Evolutionary conservation across 2,113 vertebrate genomes (phyloP), one percentile per base, ranked within the genome.

Genomic region (Pelmatolapia mariae): DNA sequence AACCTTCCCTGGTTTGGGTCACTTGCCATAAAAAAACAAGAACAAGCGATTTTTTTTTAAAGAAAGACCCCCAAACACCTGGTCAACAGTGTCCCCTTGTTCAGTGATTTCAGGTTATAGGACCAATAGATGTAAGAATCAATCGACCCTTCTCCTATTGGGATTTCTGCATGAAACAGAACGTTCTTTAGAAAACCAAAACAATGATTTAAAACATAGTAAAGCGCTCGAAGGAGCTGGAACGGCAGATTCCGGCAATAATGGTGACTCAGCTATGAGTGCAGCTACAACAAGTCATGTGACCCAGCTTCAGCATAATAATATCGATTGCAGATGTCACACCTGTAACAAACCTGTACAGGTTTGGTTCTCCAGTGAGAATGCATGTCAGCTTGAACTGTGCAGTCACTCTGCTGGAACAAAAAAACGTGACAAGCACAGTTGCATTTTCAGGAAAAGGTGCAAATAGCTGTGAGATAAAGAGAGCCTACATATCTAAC

Each of bases 391-490:
- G 47, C 11, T 52, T 73, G 29, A 85, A 56, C 36, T 29, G 50
- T n/a, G 18, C 16, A 5, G 82, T 86, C 38, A 13, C 4, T 82
- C 57, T 81, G 11, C 59, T 47, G 43, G 50, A 84, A 88, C 84
- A 57, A 57, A 57, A 66, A 56, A 71, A 40, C 7, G 43, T 24
- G 16, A 81, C 56, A 47, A 18, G 29, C 29, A 76, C 53, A 66
- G 86, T 89, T 76, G 56, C 82, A 68, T 86, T 89, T 91, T 86
- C 47, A 87, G 80, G 80, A 50, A 90, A 87, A 78, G 43, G 66
- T 83, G 18, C 56, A 87, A 68, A 82, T 45, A 85, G 45, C 80
- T 40, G 18, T 31, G 18, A 78, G 29, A 84, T 79, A 76, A 83
- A 68, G 59, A 68, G 79, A 76, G 57, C 24, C 53, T 73, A 53